Evolutionary conservation across 2,113 vertebrate genomes (phyloP), one percentile per base, ranked within the genome.

Genomic region (Forbesichthys agassizii): DNA sequence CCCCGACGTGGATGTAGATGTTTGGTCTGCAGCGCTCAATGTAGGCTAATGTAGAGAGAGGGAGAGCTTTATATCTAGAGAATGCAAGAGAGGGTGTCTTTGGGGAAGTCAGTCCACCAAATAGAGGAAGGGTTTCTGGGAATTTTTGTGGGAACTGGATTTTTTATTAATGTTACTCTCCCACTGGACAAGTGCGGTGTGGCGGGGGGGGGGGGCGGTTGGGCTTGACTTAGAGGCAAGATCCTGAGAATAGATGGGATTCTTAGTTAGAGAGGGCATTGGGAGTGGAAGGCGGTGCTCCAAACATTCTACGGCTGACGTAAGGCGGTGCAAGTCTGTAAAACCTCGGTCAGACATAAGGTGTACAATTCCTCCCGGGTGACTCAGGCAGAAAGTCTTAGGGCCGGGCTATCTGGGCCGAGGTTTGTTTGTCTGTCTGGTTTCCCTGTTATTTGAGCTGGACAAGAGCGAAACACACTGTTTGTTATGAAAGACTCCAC

Each of bases 21-120:
- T 80, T 77, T 72, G 52, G 69, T 83, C 62, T 62, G 66, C 68
- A 71, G 51, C 66, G 20, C 13, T 0, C 16, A 84, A 88, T 88
- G 81, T 89, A 86, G 88, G 87, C 87, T 85, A 86, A 64, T 52
- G 64, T 65, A 1, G 12, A 9, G 11, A 61, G 60, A 42, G 36
- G 7, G 36, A 42, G 36, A 42, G 36, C 36, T 42, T 6, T 42
- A 42, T 42, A 42, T 5, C 7, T 42, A 42, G 36, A 42, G 36
- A 42, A 42, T 42, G 4, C 4, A 42, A 42, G 36, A 42, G 3
- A n/a, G 36, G 36, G 36, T 2, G 36, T 42, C 36, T 42, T 42
- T 42, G 4, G 36, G 36, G 7, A 42, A 42, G 36, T 42, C 36
- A 42, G 36, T 42, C 7, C 36, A 6, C 36, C 54, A 13, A 49